Evolutionary conservation across 2,888 invertebrate species (phyloP).

Genomic region (Carterocephalus palaemon): DNA sequence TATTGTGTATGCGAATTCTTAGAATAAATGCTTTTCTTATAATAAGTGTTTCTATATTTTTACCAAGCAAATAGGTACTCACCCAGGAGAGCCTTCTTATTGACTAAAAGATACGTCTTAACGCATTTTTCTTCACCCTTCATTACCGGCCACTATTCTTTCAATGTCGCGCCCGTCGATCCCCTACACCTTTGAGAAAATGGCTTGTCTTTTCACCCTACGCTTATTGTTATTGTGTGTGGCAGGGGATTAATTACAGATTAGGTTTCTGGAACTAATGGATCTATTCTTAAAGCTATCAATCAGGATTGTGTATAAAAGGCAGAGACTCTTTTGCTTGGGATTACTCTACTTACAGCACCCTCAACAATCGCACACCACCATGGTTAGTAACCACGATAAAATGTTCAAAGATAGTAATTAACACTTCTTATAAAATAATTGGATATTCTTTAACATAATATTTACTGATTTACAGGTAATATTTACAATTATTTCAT

Average conservation of each 20-base stretch:
- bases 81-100: too few relatives aligned
- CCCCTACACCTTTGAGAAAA: conserved; percentile 16
- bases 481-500: conserved; percentile 39
- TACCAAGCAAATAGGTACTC: too few relatives aligned
- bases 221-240: conserved; percentile 15
- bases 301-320: conserved; percentile 61
- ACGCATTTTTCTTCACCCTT: conserved; percentile 1
- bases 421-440: not conserved
- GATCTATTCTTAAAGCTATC: conserved; percentile 53
- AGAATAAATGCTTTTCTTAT: too few relatives aligned
- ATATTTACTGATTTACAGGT: conserved; percentile 44
- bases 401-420: not conserved
- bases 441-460: not conserved
- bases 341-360: conserved; percentile 29
- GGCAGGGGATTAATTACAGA: conserved; percentile 30
- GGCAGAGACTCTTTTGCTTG: conserved; percentile 32
- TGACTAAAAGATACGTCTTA: conserved; percentile 1
- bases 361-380: conserved; percentile 35
- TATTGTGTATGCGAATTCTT: too few relatives aligned
- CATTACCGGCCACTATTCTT: conserved; percentile 1
- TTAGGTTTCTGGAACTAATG: conserved; percentile 47
- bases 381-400: conserved; percentile 48
- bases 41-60: too few relatives aligned
- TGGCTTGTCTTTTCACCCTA: conserved; percentile 7
- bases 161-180: conserved; percentile 4